A percentile compares a stretch with the other conserved stretches of the same genome.
phyloP scores from a whole-genome alignment of 2,113 vertebrate genomes.

The Gadus chalcogrammus region DNA sequence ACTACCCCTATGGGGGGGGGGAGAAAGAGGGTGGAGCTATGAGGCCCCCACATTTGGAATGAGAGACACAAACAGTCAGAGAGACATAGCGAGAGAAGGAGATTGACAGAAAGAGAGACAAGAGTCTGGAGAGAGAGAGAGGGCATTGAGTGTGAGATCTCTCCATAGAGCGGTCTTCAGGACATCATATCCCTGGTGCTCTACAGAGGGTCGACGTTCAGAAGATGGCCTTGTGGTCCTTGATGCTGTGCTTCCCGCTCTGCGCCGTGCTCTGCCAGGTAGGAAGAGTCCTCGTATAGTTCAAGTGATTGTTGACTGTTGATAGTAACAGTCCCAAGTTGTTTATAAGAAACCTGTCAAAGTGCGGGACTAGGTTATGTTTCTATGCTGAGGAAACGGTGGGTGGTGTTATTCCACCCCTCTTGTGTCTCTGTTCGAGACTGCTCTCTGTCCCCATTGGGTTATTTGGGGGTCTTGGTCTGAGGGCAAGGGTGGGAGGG shows the following conservation, averaged over 20 bases:
- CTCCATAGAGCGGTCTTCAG: not conserved
- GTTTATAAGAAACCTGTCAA: too few species aligned
- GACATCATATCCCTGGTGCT: slow-evolving; percentile 9
- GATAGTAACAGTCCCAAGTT: too few species aligned
- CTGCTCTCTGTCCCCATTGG: too few species aligned
- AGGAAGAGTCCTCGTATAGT: slow-evolving; percentile 27
- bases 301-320: slow-evolving; percentile 2
- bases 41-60: slow-evolving; percentile 31
- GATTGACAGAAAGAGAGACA: slow-evolving; percentile 17
- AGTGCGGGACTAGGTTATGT: too few species aligned
- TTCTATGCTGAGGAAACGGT: too few species aligned
- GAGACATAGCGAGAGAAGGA: slow-evolving; percentile 21
- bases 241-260: slow-evolving; percentile 49
- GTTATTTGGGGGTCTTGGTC: not conserved
- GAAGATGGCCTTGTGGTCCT: slow-evolving; percentile 59
- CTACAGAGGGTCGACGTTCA: slow-evolving; percentile 20
- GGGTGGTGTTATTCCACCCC: too few species aligned
- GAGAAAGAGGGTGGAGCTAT: slow-evolving; percentile 65
- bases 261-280: slow-evolving; percentile 62
- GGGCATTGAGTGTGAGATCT: slow-evolving; percentile 27
- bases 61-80: slow-evolving; percentile 20
- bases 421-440: too few species aligned
- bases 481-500: not conserved
- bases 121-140: slow-evolving; percentile 3
- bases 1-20: slow-evolving; percentile 59